Evolutionary conservation across 1,140 invertebrate species (phyloP), one percentile per base, ranked within the genome.

Genomic region (Neoseiulus cucumeris): DNA sequence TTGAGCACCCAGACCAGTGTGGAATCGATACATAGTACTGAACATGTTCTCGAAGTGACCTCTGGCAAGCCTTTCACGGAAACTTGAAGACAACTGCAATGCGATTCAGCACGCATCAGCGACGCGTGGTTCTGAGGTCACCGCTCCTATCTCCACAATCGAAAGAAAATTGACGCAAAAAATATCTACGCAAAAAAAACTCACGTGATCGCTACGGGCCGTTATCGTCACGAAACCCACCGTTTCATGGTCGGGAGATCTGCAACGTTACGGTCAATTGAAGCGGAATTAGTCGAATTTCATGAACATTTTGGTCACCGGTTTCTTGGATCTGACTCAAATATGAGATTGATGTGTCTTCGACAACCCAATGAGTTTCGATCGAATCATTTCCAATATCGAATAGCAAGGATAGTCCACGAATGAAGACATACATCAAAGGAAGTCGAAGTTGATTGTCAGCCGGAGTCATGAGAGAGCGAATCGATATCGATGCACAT

Each of bases 1-100:
- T 75, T 93, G 88, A 5, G 87, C 87, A 1, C 87, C 87, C 6
- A 91, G 78, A 4, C 87, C 87, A 0, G 89, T 91, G 74, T 93
- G 89, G 76, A 94, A 89, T 55, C 89, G 82, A 72, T 91, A 95
- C 0, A 90, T 91, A 68, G 85, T 82, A 67, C 88, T 80, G 66
- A 82, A 80, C 44, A 86, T 82, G 73, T 89, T 87, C 6, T 83
- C 81, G 73, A 86, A 89, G 28, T 89, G 77, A 25, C 51, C 51
- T 17, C 51, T 12, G 14, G 51, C 25, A 25, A 59, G 25, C 6
- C 51, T 25, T 4, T 59, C 51, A 14, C 22, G 14, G 33, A 59
- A 59, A 12, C 14, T 59, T 9, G 17, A 59, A 2, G 51, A 59
- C 22, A 25, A 25, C 51, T 59, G 51, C 14, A 59, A 59, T n/a